Evolutionary conservation across 2,113 vertebrate species (phyloP), one percentile per base, ranked within the genome.

Genomic region (Carlito syrichta): DNA sequence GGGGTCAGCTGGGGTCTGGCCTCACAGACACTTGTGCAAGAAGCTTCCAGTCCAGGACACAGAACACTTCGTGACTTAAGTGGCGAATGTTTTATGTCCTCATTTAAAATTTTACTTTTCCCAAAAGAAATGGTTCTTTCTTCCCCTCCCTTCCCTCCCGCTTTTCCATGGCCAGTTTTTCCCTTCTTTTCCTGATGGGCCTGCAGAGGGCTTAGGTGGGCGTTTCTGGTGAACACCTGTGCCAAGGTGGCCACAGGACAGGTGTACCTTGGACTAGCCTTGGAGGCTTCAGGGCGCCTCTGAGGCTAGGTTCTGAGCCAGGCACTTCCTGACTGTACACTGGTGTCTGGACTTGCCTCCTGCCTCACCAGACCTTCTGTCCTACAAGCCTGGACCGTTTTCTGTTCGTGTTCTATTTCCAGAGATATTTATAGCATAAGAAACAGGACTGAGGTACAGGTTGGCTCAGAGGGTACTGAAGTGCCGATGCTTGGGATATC

Each of bases 351-450:
- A 12, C 22, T 60, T 2, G 69, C 12, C 43, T 52, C 19, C 48
- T 43, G 2, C 16, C 16, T 45, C 58, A n/a, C 35, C 10, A 13
- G 50, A 62, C 16, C 13, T 52, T 38, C 85, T 83, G 74, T 58
- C 12, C 23, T 20, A 35, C 13, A 22, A 73, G 54, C 40, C 1
- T 6, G 79, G 69, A n/a, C 73, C 0, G 0, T 43, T 71, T 95
- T 60, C 73, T 25, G 22, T 35, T 62, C 43, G 58, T 56, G 73
- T 90, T 92, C 30, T 84, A 38, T 89, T 93, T 93, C 89, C 48
- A 89, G 91, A 68, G 89, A 35, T 79, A 73, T 58, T 93, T 79
- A 56, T 45, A 96, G 63, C 79, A 81, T 86, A 54, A 62, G 63
- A 89, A 84, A 58, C 5, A 50, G 87, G 74, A 50, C 38, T 14